Evolutionary conservation across 1,140 invertebrate species (phyloP), one percentile per base, ranked within the genome.

Genomic region (Zaprionus ghesquierei): DNA sequence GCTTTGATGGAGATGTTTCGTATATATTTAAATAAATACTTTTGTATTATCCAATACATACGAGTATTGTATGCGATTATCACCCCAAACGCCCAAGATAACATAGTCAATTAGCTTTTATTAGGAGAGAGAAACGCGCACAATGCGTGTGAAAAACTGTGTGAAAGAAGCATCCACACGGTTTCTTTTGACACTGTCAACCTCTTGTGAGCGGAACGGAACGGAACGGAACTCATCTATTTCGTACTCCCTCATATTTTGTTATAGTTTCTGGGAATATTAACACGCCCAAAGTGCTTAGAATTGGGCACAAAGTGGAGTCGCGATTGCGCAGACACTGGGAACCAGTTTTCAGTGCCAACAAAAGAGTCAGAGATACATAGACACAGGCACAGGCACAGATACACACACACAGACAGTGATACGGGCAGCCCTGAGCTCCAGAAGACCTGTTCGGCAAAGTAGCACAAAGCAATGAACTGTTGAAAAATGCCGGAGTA

Each of bases 391-490:
- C 51, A 38, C 53, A 68, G 22, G 23, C 25, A 35, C 60, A 59
- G 33, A 51, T 53, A 65, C 18, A 55, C 12, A 46, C 15, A 31
- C 55, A 63, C 18, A 31, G 33, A 31, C 31, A 51, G n/a, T n/a
- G 18, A 35, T 18, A 51, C 20, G 38, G 50, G 31, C 38, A 79
- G 78, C 76, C 69, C 63, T 75, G 49, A 56, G 65, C 55, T 73
- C 78, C 69, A 69, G 62, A 69, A 81, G 79, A 87, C 81, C 56
- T 51, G 82, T 87, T 75, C 84, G 38, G 53, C 81, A 66, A 86
- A 86, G 82, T 86, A 75, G 82, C 84, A 86, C 81, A 86, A 86
- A 86, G 81, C 82, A 89, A 89, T 89, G 84, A 87, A 87, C 82
- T 87, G 82, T 87, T 87, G 69, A 89, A 89, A 82, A 73, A 71